Evolutionary conservation across 2,888 invertebrate species (phyloP), one percentile per base, ranked within the genome.

Genomic region (Polyommatus icarus): DNA sequence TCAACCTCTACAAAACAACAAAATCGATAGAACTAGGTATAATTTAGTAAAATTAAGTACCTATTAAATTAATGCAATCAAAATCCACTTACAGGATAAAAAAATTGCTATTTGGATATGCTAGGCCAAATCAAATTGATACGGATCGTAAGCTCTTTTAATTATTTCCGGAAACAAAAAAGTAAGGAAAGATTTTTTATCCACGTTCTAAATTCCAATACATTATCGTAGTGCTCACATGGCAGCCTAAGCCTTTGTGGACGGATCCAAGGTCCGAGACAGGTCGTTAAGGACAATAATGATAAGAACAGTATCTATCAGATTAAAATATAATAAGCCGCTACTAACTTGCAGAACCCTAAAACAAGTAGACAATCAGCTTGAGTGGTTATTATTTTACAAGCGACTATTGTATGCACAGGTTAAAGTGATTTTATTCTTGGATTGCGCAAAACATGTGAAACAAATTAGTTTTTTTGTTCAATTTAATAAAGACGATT

Each of bases 321-420:
- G 50, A 50, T 46, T 20, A 76, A 61, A 76, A 29, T 12, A 71
- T 29, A 15, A n/a, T 8, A 77, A 29, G 20, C 40, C 50, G 15
- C 46, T 20, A 24, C 32, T 24, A 50, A n/a, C 20, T 40, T 67
- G 8, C 85, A 95, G 92, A 91, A 95, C 46, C 85, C 97, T 24
- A 61, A 61, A 61, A 61, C 61, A 61, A 7, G 24, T 61, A 20
- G 15, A 54, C 54, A 54, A 10, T 61, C 10, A 40, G 40, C 61
- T 61, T 61, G 10, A 61, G 24, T 61, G 24, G 24, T 61, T 61
- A 61, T 61, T 61, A 24, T 24, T 61, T 24, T 24, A 61, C 61
- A 61, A 61, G 61, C 20, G 24, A 8, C 20, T 1, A 61, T 61
- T 61, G 61, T 61, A 61, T 61, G 12, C 24, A 61, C 24, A 61